Conservation (phyloP, 2,797 vertebrate genomes). For the Setipinna tenuifilis region DNA sequence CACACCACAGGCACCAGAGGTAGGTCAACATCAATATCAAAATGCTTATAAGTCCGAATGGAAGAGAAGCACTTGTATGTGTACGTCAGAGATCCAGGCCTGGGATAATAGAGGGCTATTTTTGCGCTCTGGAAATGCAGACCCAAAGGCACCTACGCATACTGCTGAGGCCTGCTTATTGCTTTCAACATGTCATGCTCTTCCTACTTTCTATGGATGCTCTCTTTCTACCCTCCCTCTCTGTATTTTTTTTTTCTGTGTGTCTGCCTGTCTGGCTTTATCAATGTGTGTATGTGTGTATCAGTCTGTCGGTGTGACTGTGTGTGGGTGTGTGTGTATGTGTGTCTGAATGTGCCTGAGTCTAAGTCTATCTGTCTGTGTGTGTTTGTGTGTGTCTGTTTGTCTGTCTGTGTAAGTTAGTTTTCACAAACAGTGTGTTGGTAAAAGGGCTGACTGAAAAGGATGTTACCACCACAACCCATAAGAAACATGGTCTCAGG, state of each 20-base stretch:
- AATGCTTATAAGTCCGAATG: not conserved
- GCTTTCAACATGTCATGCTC: not conserved
- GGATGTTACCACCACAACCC: not conserved
- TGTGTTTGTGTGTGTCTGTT: not conserved
- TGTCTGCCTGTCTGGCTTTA: not conserved
- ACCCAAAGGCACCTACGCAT: not conserved
- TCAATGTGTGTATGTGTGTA: not conserved
- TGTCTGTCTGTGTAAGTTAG: too few species aligned
- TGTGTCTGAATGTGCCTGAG: not conserved
- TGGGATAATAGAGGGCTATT: not conserved
- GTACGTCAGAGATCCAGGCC: not conserved
- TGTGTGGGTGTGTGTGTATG: not conserved
- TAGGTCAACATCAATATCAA: conserved; percentile 13
- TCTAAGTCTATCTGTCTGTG: not conserved
- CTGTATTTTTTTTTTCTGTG: not conserved
- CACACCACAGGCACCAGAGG: not conserved
- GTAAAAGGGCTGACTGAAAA: not conserved
- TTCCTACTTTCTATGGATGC: not conserved
- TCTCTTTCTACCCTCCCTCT: not conserved
- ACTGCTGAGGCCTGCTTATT: not conserved
- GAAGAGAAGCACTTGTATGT: not conserved
- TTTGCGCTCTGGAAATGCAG: not conserved
- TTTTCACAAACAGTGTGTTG: not conserved
- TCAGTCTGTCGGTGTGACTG: not conserved
- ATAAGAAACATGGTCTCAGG: not conserved